Percentiles rank a stretch among this genome's conserved stretches.
Evolutionary conservation across 2,113 vertebrate species (phyloP).

Genomic region (Pholis gunnellus): DNA sequence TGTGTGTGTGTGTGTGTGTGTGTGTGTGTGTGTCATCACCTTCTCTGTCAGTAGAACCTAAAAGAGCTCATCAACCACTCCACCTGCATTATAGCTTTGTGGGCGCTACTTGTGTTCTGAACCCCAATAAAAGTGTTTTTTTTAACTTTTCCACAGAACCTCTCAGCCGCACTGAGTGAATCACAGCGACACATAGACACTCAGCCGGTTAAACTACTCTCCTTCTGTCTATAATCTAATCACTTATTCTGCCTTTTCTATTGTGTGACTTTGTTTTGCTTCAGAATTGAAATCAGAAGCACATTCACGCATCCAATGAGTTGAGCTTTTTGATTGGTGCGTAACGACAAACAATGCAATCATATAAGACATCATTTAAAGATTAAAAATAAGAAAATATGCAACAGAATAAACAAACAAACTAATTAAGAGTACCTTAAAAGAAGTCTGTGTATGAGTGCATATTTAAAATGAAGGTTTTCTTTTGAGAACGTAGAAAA

Average conservation of each 20-base stretch:
- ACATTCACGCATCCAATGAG: too few relatives aligned
- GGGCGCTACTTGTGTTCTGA: slow-evolving; percentile 1
- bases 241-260: background rate
- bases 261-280: too few relatives aligned
- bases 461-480: too few relatives aligned
- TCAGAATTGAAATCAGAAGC: too few relatives aligned
- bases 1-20: background rate
- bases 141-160: slow-evolving; percentile 31
- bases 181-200: slow-evolving; percentile 35
- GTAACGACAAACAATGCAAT: too few relatives aligned
- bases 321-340: too few relatives aligned
- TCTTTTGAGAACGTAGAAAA: too few relatives aligned
- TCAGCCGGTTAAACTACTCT: background rate
- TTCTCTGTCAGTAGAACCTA: slow-evolving; percentile 24
- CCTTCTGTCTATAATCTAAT: background rate
- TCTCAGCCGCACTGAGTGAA: slow-evolving; percentile 15
- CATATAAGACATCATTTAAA: too few relatives aligned
- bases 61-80: slow-evolving; percentile 26
- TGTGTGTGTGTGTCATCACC: slow-evolving; percentile 22
- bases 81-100: slow-evolving; percentile 53
- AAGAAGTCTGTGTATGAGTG: too few relatives aligned
- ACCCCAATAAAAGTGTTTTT: slow-evolving; percentile 16
- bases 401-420: too few relatives aligned
- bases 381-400: too few relatives aligned
- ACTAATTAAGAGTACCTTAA: too few relatives aligned